Evolutionary conservation across 2,113 vertebrate genomes (phyloP), one percentile per base, ranked within the genome.

Genomic region (Ictalurus furcatus): DNA sequence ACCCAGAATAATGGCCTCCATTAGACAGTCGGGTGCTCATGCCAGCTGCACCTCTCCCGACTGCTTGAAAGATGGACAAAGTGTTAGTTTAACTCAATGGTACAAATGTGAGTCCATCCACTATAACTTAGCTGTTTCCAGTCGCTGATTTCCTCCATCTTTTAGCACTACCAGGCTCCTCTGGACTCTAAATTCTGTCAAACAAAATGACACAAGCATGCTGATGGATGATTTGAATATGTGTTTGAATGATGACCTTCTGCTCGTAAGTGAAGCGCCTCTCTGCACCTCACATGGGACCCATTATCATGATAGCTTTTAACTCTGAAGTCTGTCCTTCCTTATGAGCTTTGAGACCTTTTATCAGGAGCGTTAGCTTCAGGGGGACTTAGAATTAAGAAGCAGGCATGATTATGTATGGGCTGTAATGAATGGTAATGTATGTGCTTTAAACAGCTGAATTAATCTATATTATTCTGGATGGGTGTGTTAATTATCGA

Each of bases 21-120:
- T 91, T 92, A 93, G 92, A 95, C 92, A 92, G 92, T 94, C 94
- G 93, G 92, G 93, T 90, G 94, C 94, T 94, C 92, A 93, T 95
- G 94, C 84, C 90, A 95, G 94, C 94, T 95, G 92, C 93, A 93
- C 92, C 93, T 65, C 79, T 89, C 86, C 58, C 85, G 84, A 88
- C 81, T 84, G 85, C 85, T 88, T 88, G 74, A 90, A 65, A 74
- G 67, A 87, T 85, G 78, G 84, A 91, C 85, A 63, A 84, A 89
- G 89, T 90, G 90, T 89, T 88, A 91, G 80, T 88, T 90, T 85
- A 87, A 82, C 56, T 85, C 89, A 79, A 87, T 54, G 88, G 48
- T 40, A 69, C 61, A 85, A 80, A 69, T 59, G 4, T 54, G 34
- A 59, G 48, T 87, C 88, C 81, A 73, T 87, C 34, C 13, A 82